Evolutionary conservation across 2,888 invertebrate genomes (phyloP).

Genomic region (Heteromurus nitidus): DNA sequence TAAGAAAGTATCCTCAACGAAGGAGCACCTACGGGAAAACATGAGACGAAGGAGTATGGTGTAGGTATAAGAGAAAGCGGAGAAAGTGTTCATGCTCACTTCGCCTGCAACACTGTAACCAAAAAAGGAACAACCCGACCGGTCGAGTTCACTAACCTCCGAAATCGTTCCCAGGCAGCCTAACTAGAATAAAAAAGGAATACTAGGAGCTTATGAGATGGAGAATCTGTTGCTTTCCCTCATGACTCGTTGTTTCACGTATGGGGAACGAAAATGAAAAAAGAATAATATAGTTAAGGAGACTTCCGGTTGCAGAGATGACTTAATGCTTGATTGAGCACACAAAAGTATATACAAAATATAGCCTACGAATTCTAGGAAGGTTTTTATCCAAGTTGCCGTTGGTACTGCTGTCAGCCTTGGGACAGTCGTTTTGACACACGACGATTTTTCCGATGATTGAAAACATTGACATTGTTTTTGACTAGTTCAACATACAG

Average conservation of each 20-base stretch:
- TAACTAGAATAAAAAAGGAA: conserved; percentile 29
- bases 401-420: too few relatives aligned
- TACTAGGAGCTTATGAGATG: conserved; percentile 6
- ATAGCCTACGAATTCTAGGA: too few relatives aligned
- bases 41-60: conserved; percentile 4
- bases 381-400: too few relatives aligned
- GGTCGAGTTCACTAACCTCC: conserved; percentile 59
- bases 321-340: conserved; percentile 42
- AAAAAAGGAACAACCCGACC: conserved; percentile 42
- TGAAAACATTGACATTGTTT: too few relatives aligned
- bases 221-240: conserved; percentile 47
- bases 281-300: not conserved
- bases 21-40: conserved; percentile 42
- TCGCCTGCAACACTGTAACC: not conserved
- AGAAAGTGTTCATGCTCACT: conserved; percentile 30
- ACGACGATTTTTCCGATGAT: too few relatives aligned
- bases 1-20: too few relatives aligned
- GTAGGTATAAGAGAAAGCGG: not conserved
- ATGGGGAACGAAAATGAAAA: not conserved
- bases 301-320: conserved; percentile 11
- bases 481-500: too few relatives aligned
- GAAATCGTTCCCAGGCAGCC: conserved; percentile 25
- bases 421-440: too few relatives aligned
- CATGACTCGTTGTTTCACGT: conserved; percentile 1
- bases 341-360: too few relatives aligned